Base-by-base conservation (phyloP, 2,888 invertebrate genomes). In the Operophtera brumata region DNA sequence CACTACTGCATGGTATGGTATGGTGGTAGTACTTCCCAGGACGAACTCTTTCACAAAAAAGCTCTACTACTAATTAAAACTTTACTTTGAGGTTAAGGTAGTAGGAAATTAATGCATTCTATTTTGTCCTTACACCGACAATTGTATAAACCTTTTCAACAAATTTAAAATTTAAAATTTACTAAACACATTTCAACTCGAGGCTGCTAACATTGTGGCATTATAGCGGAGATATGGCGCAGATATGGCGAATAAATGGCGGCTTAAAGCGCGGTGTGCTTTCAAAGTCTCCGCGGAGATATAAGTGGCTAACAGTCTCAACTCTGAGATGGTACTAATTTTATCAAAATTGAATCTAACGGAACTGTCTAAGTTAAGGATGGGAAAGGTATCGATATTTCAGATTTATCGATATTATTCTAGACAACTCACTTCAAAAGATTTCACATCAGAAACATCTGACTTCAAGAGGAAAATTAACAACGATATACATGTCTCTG, bases 281-380 rank as follows among this genome's bases (percentile, higher is more conserved):
- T 54, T 56, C 49, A 56, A 48, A 60, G 30, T 48, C 53, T 36
- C 43, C 35, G 13, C 9, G 34, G 44, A 53, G 58, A 57, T 58
- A 54, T 54, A 55, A 59, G 44, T 53, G 53, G 43, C 46, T 42
- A 36, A 44, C 46, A 47, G 56, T 52, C 51, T 51, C 2, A 53
- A 45, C 32, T 42, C 41, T 44, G 26, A 32, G 52, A 44, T 47
- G 40, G 59, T 45, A 61, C 61, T 65, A 64, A 65, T 65, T 62
- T 64, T 64, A 65, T 65, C 65, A 59, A 65, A 64, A 64, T 65
- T 57, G 57, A 59, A 64, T 65, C 64, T 57, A 54, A 51, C 56
- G 44, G 41, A 64, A 60, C 59, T 55, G 57, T 52, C 54, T 49
- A 4, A 12, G n/a, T 7, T 57, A 64, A 58, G 8, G 59, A 46